Conservation (phyloP, 2,113 vertebrate genomes). For the Chaetops frenatus region DNA sequence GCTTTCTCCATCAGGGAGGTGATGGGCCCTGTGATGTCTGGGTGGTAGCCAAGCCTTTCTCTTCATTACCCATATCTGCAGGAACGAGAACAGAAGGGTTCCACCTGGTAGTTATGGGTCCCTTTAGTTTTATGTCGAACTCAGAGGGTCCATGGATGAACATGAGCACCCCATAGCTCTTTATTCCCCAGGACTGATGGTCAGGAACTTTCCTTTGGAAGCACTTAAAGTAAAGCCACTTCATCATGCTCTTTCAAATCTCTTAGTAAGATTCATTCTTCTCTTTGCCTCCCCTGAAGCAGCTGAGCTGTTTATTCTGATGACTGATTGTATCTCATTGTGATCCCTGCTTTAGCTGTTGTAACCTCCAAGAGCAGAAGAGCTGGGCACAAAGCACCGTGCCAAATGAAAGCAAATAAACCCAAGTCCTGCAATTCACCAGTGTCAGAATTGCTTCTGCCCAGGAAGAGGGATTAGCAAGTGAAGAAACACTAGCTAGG, state of each 20-base stretch:
- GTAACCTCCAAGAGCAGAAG: neutral
- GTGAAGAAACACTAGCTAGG: neutral
- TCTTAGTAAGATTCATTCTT: neutral
- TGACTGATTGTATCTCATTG: neutral
- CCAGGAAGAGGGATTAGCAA: slow-evolving; percentile 37
- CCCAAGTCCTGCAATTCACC: neutral
- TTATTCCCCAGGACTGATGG: neutral
- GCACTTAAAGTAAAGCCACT: neutral
- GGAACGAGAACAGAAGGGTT: neutral
- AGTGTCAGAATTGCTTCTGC: neutral
- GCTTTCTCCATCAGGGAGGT: neutral
- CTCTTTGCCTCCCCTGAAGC: neutral
- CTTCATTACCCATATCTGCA: neutral
- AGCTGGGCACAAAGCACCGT: neutral
- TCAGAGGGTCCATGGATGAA: neutral
- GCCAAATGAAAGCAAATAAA: slow-evolving; percentile 16
- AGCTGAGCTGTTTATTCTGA: neutral
- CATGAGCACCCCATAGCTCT: neutral
- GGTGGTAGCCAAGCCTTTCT: neutral
- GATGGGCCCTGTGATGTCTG: neutral
- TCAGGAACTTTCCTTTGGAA: neutral
- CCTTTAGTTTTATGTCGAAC: neutral
- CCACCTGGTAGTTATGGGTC: neutral
- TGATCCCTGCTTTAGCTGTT: neutral
- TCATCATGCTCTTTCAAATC: neutral